phyloP scores from a whole-genome alignment of 2,888 invertebrate genomes.

The Trissolcus japonicus region DNA sequence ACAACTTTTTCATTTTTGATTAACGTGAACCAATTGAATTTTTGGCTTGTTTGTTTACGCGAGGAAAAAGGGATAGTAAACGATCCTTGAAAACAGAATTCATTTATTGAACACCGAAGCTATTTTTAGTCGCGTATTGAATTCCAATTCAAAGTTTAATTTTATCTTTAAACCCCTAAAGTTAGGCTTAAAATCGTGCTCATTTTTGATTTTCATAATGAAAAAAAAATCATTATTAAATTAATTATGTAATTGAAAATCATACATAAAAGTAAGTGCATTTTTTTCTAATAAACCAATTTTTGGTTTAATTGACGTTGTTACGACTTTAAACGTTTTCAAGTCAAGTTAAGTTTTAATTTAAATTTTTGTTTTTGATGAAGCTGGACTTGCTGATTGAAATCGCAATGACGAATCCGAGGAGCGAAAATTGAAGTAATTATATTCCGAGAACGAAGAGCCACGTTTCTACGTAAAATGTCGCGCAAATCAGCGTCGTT shows the following conservation, averaged over 20 bases:
- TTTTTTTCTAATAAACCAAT: no score
- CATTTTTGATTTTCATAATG: slow-evolving; percentile 35
- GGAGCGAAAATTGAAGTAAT: slow-evolving; percentile 28
- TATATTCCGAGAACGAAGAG: slow-evolving; percentile 23
- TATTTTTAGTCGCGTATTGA: slow-evolving; percentile 47
- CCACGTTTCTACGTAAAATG: slow-evolving; percentile 5
- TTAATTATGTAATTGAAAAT: no score
- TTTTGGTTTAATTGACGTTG: no score
- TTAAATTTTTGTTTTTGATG: slow-evolving; percentile 8
- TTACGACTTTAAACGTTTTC: no score
- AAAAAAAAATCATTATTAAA: no score
- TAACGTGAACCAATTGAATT: no score
- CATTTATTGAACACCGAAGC: slow-evolving; percentile 23
- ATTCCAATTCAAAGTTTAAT: slow-evolving; percentile 52
- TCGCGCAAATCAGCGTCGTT: slow-evolving; percentile 27
- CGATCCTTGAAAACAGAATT: slow-evolving; percentile 19
- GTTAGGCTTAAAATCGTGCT: slow-evolving; percentile 15
- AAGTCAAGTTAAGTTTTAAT: not conserved
- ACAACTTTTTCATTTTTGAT: no score
- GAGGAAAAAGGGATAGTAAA: not conserved
- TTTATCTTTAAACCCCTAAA: slow-evolving; percentile 46
- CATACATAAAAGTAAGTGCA: no score
- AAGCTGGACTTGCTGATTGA: slow-evolving; percentile 4
- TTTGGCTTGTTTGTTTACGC: not conserved
- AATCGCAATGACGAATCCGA: slow-evolving; percentile 6